These are phyloP conservation scores for Aulostomus chinensis DNA, from an alignment of 2,797 vertebrate genomes.

Conservation along the genomic window DNA sequence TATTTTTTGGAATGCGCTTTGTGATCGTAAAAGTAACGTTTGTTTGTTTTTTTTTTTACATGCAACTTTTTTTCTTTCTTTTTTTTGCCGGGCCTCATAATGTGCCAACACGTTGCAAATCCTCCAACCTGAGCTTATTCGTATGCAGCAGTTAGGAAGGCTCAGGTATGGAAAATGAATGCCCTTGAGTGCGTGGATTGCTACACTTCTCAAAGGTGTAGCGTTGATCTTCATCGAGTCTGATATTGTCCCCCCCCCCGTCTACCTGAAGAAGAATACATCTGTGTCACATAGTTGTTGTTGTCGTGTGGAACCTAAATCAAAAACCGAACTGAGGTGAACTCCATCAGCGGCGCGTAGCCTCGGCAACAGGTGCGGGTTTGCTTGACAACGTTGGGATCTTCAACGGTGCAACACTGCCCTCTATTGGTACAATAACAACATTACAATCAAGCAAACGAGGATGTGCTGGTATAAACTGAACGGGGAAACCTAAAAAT, in stretches of 20 bases:
- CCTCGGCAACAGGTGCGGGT: conserved; percentile 55
- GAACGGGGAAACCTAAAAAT: no score
- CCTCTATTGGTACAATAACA: conserved; percentile 61
- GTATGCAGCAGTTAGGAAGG: conserved; percentile 44
- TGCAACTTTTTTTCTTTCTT: no score
- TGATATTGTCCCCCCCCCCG: conserved; percentile 2
- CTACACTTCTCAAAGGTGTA: conserved; percentile 22
- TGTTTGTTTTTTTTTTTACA: no score
- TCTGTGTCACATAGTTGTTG: no score
- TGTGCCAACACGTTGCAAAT: background rate
- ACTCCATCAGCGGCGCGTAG: background rate
- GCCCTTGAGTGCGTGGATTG: conserved; percentile 37
- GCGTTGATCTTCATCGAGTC: conserved; percentile 50
- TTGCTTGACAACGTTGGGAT: background rate
- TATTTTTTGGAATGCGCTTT: no score
- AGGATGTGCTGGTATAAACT: no score
- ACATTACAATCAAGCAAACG: no score
- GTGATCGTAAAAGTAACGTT: no score
- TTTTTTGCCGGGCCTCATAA: no score
- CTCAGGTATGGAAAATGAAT: conserved; percentile 49
- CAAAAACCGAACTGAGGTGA: conserved; percentile 16
- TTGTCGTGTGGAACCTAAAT: no score
- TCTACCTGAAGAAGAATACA: no score
- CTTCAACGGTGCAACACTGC: conserved; percentile 48
- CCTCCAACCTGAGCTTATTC: conserved; percentile 22